phyloP scores from a whole-genome alignment of 2,797 vertebrate species.

The Pantherophis vulpinus region DNA sequence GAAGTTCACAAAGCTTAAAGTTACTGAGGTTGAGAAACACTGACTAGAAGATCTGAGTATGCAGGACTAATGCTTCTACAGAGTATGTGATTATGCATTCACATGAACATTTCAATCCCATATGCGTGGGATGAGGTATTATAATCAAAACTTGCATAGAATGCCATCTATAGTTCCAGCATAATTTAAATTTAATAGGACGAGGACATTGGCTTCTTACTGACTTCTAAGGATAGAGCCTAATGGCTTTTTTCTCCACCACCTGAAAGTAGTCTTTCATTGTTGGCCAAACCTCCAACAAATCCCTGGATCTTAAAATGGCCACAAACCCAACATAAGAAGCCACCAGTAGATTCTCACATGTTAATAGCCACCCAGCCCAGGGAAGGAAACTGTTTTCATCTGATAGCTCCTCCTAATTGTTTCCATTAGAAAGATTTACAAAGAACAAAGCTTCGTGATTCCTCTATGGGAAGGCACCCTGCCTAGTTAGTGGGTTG shows the following conservation, averaged over 20 bases:
- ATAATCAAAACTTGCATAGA: neutral
- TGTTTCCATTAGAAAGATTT: slow-evolving; percentile 33
- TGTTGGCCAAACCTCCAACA: neutral
- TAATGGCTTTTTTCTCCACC: neutral
- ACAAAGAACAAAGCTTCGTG: neutral
- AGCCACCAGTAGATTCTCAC: neutral
- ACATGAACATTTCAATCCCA: neutral
- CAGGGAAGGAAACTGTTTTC: neutral
- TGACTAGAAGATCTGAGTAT: neutral
- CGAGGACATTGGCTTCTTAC: neutral
- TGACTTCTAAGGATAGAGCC: neutral
- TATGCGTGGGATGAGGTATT: neutral
- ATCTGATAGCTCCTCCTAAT: neutral
- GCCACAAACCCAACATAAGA: neutral
- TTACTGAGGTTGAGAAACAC: neutral
- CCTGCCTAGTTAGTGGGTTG: neutral
- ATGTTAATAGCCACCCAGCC: neutral
- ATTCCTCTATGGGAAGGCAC: neutral
- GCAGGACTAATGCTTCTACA: neutral
- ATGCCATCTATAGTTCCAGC: neutral
- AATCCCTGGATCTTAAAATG: neutral
- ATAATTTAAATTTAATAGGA: neutral
- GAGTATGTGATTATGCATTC: neutral
- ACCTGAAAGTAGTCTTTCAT: neutral
- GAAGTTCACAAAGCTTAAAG: neutral